Conservation (phyloP, 2,797 vertebrate species). For the Cottoperca gobio region DNA sequence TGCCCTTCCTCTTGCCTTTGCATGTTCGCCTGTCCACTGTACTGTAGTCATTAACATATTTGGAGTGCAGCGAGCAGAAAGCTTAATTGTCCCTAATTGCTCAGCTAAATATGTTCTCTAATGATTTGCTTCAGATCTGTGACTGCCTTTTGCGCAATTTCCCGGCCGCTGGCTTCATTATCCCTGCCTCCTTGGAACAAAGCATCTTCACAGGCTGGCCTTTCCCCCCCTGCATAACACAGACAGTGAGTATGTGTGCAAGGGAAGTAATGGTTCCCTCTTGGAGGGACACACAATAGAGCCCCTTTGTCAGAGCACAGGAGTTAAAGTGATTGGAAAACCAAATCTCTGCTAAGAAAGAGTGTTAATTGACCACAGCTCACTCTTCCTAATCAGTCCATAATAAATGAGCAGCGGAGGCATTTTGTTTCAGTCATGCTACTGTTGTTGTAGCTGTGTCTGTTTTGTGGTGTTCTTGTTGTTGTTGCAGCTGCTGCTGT, state of each 20-base stretch:
- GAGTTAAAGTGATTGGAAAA: constrained; percentile 90
- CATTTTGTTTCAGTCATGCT: constrained; percentile 73
- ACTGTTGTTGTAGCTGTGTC: constrained; percentile 64
- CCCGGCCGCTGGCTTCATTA: constrained; percentile 90
- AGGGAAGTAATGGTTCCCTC: constrained; percentile 81
- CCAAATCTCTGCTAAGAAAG: constrained; percentile 85
- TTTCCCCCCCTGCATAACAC: constrained; percentile 71
- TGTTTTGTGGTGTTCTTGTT: constrained; percentile 59
- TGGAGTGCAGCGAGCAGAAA: constrained; percentile 92
- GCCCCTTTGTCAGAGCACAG: constrained; percentile 84
- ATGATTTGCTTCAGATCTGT: constrained; percentile 91
- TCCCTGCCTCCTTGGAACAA: constrained; percentile 89
- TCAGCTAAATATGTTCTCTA: constrained; percentile 92
- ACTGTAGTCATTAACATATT: constrained; percentile 90
- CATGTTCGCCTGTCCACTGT: constrained; percentile 87
- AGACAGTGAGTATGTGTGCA: constrained; percentile 82
- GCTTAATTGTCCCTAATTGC: constrained; percentile 96
- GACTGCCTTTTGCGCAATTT: constrained; percentile 90
- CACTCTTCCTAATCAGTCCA: constrained; percentile 81
- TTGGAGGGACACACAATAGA: constrained; percentile 84
- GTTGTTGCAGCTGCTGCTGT: constrained; percentile 70
- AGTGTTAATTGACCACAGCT: constrained; percentile 89
- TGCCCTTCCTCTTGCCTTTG: constrained; percentile 82
- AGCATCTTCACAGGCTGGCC: constrained; percentile 87
- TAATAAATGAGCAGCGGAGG: constrained; percentile 78